Evolutionary conservation across 2,797 vertebrate genomes (phyloP).

Genomic region (Vespertilio murinus): DNA sequence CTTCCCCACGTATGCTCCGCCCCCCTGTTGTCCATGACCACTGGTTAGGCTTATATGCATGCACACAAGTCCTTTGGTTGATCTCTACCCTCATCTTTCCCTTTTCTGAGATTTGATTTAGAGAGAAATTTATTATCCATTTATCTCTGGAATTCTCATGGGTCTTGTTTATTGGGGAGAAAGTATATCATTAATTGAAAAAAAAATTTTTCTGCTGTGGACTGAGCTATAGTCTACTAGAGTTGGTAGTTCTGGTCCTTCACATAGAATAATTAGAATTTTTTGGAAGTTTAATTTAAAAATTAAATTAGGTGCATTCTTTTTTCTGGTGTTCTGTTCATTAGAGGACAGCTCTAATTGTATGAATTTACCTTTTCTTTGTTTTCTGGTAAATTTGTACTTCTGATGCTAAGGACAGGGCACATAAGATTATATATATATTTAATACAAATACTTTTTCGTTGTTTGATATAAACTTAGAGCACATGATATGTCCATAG

Average conservation of each 20-base stretch:
- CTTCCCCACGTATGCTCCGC: too few relatives aligned
- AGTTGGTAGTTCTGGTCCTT: not conserved
- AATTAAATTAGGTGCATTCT: not conserved
- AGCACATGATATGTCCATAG: not conserved
- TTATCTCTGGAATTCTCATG: not conserved
- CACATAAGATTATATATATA: not conserved
- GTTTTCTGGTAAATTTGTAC: not conserved
- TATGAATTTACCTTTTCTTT: constrained; percentile 26
- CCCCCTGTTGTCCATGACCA: too few relatives aligned
- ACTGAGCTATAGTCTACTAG: not conserved
- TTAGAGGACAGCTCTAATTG: not conserved
- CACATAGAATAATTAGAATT: constrained; percentile 1
- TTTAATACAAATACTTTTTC: constrained; percentile 13
- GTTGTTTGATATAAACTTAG: constrained; percentile 20
- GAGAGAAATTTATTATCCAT: not conserved
- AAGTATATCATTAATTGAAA: constrained; percentile 3
- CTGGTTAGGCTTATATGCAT: too few relatives aligned
- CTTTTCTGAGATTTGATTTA: constrained; percentile 36
- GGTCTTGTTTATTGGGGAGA: constrained; percentile 24
- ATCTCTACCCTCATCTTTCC: not conserved
- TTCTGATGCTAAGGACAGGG: not conserved
- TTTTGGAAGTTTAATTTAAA: not conserved
- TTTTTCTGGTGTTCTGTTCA: not conserved
- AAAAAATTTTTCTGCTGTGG: not conserved
- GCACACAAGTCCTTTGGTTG: too few relatives aligned